Conservation (phyloP, 1,140 invertebrate genomes). For the Gerris buenoi region DNA sequence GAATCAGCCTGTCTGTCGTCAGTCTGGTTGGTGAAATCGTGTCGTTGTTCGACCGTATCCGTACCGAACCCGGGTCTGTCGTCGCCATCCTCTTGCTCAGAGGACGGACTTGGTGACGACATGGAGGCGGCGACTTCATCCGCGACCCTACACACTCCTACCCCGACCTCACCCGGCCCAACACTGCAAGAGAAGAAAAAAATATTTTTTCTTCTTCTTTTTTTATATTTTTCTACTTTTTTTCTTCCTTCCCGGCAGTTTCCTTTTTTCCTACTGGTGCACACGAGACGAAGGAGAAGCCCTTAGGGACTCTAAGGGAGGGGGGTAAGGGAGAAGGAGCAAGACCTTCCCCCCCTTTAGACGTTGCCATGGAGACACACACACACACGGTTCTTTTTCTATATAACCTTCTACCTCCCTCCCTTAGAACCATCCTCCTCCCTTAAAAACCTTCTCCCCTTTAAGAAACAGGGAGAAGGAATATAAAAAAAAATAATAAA, state of each 20-base stretch:
- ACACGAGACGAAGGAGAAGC: conserved; percentile 3
- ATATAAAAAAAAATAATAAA: neutral
- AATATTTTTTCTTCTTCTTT: too few species aligned
- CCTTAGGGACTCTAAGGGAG: neutral
- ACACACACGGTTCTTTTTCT: conserved; percentile 7
- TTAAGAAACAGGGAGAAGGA: too few species aligned
- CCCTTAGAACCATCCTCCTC: neutral
- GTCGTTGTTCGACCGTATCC: neutral
- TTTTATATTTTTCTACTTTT: too few species aligned
- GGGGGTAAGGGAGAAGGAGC: neutral
- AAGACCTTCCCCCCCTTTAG: neutral
- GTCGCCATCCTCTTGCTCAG: neutral
- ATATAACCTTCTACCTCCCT: neutral
- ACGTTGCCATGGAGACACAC: conserved; percentile 10
- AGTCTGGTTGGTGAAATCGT: neutral
- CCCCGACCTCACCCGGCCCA: too few species aligned
- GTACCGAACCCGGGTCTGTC: too few species aligned
- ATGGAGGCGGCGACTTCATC: neutral
- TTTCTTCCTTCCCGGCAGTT: too few species aligned
- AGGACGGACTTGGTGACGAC: neutral
- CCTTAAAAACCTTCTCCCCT: too few species aligned
- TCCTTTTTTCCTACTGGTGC: neutral
- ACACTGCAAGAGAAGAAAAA: too few species aligned
- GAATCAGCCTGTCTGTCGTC: conserved; percentile 3
- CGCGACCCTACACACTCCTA: neutral